These are phyloP conservation scores for Phoenoteleia sp. DNA, from an alignment of 2,888 invertebrate genomes.

Conservation along the genomic window DNA sequence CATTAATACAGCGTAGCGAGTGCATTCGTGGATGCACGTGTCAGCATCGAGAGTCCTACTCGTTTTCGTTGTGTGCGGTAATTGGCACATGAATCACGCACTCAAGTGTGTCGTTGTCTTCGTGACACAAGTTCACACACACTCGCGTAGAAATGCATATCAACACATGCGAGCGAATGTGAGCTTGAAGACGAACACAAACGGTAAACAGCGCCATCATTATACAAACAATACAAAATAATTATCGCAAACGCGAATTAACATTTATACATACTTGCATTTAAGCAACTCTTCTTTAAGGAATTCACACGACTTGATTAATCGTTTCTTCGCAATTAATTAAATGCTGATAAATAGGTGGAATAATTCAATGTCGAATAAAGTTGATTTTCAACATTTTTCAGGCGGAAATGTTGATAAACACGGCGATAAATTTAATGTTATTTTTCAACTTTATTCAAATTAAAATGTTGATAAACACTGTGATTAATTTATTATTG, in stretches of 20 bases:
- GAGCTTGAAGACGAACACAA: slow-evolving; percentile 22
- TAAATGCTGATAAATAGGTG: too few relatives aligned
- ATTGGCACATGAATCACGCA: slow-evolving; percentile 84
- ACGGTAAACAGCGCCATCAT: slow-evolving; percentile 75
- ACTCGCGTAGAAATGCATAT: slow-evolving; percentile 59
- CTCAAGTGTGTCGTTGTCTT: slow-evolving; percentile 77
- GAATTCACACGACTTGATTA: too few relatives aligned
- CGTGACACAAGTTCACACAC: slow-evolving; percentile 49
- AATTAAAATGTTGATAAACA: too few relatives aligned
- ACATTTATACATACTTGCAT: slow-evolving; percentile 51
- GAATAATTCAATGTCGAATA: too few relatives aligned
- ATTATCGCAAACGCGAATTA: slow-evolving; percentile 79
- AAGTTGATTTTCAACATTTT: too few relatives aligned
- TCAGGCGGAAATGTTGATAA: too few relatives aligned
- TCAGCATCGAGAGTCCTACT: slow-evolving; percentile 60
- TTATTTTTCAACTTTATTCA: too few relatives aligned
- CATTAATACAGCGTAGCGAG: too few relatives aligned
- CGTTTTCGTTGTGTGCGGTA: slow-evolving; percentile 80
- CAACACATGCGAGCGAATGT: slow-evolving; percentile 33
- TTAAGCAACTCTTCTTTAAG: too few relatives aligned
- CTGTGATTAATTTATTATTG: too few relatives aligned
- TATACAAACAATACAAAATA: slow-evolving; percentile 82
- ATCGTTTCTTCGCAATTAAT: too few relatives aligned
- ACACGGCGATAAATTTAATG: too few relatives aligned
- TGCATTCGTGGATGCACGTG: slow-evolving; percentile 51